Evolutionary conservation across 2,888 invertebrate genomes (phyloP).

Genomic region (Campoplex capitator): DNA sequence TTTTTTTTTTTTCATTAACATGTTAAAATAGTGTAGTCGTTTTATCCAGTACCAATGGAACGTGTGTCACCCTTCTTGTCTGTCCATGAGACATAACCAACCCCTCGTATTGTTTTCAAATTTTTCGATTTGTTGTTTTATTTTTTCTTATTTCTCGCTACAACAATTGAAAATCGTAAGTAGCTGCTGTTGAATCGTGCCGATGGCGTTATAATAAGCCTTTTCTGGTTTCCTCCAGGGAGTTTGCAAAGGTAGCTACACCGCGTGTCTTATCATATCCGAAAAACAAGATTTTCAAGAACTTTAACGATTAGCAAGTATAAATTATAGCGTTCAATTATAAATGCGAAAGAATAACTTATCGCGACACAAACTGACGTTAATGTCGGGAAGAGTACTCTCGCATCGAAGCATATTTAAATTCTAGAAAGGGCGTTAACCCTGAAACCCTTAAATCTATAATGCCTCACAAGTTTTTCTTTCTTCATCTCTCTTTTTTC

Average conservation of each 20-base stretch:
- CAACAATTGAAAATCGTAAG: slow-evolving; percentile 1
- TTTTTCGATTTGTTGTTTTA: not conserved
- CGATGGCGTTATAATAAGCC: not conserved
- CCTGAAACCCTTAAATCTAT: slow-evolving; percentile 70
- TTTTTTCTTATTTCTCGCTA: not conserved
- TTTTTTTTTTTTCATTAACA: not conserved
- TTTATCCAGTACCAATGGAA: slow-evolving; percentile 65
- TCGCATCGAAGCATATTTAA: slow-evolving; percentile 47
- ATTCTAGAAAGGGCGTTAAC: slow-evolving; percentile 55
- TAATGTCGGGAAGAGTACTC: slow-evolving; percentile 1
- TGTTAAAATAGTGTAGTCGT: slow-evolving; percentile 54
- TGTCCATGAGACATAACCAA: slow-evolving; percentile 3
- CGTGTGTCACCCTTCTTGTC: slow-evolving; percentile 26
- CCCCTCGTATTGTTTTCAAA: not conserved
- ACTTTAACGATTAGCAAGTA: slow-evolving; percentile 11
- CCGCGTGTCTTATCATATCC: not conserved
- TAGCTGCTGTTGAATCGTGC: not conserved
- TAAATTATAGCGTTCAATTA: slow-evolving; percentile 38
- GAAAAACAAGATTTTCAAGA: not conserved
- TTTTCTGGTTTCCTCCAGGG: not conserved
- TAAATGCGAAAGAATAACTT: slow-evolving; percentile 52
- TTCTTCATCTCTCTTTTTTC: slow-evolving; percentile 5
- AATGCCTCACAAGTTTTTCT: slow-evolving; percentile 73
- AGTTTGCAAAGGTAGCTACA: slow-evolving; percentile 8
- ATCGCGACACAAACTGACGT: slow-evolving; percentile 45